phyloP scores from a whole-genome alignment of 1,140 invertebrate genomes.

The Drosophila ercepeae region DNA sequence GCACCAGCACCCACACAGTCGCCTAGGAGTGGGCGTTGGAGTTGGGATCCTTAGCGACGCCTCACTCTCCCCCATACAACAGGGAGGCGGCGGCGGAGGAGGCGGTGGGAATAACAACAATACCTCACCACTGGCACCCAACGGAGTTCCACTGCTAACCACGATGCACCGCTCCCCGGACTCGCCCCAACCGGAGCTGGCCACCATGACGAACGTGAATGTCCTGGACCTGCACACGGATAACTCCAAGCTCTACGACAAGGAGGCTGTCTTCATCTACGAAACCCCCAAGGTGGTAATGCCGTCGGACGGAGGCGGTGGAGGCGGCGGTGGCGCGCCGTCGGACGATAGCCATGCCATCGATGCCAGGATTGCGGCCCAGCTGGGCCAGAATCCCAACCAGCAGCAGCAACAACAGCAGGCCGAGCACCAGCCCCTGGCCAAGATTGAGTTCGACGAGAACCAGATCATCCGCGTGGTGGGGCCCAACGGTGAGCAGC shows the following conservation, averaged over 20 bases:
- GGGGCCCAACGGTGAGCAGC: constrained; percentile 80
- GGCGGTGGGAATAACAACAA: constrained; percentile 55
- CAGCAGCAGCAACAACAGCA: constrained; percentile 59
- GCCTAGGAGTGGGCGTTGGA: constrained; percentile 47
- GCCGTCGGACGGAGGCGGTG: constrained; percentile 44
- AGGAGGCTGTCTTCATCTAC: constrained; percentile 82
- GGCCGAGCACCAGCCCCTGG: constrained; percentile 74
- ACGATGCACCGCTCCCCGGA: constrained; percentile 84
- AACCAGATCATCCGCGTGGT: constrained; percentile 83
- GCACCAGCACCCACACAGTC: constrained; percentile 52
- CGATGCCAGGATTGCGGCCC: constrained; percentile 78
- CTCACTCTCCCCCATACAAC: constrained; percentile 70
- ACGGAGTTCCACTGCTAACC: constrained; percentile 75
- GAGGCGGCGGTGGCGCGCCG: neutral
- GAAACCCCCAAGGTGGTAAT: constrained; percentile 81
- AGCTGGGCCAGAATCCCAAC: constrained; percentile 66
- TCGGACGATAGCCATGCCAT: constrained; percentile 79
- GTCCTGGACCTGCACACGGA: constrained; percentile 87
- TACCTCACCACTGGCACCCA: constrained; percentile 63
- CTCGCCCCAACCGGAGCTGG: constrained; percentile 88
- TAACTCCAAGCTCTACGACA: constrained; percentile 80
- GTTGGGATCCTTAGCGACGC: constrained; percentile 68
- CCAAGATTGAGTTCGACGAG: constrained; percentile 83
- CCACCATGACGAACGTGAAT: constrained; percentile 90
- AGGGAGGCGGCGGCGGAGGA: constrained; percentile 58